Conservation (phyloP, 2,888 invertebrate species). For the Latrodectus elegans region DNA sequence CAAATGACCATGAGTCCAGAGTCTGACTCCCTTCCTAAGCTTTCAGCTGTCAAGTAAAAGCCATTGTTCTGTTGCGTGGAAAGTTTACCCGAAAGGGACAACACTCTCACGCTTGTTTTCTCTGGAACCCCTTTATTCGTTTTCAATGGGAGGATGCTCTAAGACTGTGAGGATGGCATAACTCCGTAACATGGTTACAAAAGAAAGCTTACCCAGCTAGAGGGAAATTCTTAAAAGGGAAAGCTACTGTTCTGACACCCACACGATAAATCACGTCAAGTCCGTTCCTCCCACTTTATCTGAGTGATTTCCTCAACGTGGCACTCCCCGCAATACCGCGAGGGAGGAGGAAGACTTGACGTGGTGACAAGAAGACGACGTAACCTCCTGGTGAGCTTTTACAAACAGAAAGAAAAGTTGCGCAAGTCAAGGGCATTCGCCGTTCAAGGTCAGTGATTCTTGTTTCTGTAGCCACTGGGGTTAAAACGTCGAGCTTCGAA, state of each 20-base stretch:
- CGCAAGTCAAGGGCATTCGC: neutral
- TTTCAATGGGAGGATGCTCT: slow-evolving; percentile 5
- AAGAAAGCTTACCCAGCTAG: slow-evolving; percentile 7
- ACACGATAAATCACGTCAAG: slow-evolving; percentile 36
- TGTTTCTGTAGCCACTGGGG: too few species aligned
- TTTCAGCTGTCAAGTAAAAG: neutral
- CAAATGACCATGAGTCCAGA: neutral
- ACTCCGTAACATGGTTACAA: slow-evolving; percentile 38
- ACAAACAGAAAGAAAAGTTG: neutral
- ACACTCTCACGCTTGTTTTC: neutral
- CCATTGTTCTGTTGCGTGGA: too few species aligned
- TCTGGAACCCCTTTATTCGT: slow-evolving; percentile 8
- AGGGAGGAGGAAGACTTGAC: slow-evolving; percentile 15
- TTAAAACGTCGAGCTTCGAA: too few species aligned
- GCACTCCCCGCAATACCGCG: slow-evolving; percentile 21
- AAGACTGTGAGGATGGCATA: slow-evolving; percentile 24
- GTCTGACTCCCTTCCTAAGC: too few species aligned
- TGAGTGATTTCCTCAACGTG: slow-evolving; percentile 17
- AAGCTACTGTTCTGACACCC: slow-evolving; percentile 34
- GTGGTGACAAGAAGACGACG: slow-evolving; percentile 21
- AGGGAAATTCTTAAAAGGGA: neutral
- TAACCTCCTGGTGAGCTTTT: slow-evolving; percentile 22
- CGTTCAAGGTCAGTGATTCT: neutral
- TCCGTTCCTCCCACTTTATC: slow-evolving; percentile 21
- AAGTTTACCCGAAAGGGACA: neutral